Conservation (phyloP, 2,888 invertebrate genomes). For the Nudaria mundana region DNA sequence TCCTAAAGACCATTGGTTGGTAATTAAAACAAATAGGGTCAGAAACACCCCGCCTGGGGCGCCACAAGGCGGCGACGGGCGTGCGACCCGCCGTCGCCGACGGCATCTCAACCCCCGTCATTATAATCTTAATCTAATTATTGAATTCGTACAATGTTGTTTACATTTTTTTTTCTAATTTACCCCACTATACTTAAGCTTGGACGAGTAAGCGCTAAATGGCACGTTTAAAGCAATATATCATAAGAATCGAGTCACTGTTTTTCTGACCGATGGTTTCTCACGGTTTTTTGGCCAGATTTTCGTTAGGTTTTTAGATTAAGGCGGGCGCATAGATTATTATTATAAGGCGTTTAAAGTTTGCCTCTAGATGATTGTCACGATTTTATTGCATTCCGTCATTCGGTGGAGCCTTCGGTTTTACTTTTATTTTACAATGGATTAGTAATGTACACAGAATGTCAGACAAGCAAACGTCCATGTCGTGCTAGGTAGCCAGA, state of each 20-base stretch:
- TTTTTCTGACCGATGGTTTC: slow-evolving; percentile 57
- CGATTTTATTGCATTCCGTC: slow-evolving; percentile 55
- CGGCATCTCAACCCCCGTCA: slow-evolving; percentile 62
- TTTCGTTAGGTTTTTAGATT: slow-evolving; percentile 48
- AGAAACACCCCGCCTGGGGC: slow-evolving; percentile 73
- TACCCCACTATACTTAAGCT: slow-evolving; percentile 76
- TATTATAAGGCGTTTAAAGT: slow-evolving; percentile 41
- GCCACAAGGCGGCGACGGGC: slow-evolving; percentile 67
- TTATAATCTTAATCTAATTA: slow-evolving; percentile 81
- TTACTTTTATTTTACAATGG: slow-evolving; percentile 4
- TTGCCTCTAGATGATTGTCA: slow-evolving; percentile 73
- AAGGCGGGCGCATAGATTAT: slow-evolving; percentile 50
- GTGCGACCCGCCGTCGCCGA: slow-evolving; percentile 72
- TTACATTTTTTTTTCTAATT: slow-evolving; percentile 79
- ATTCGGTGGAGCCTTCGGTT: slow-evolving; percentile 15
- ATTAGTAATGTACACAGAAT: no score
- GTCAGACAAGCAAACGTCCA: no score
- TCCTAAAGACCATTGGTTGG: slow-evolving; percentile 72
- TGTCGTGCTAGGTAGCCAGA: no score
- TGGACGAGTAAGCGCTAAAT: slow-evolving; percentile 79
- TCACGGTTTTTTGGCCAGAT: slow-evolving; percentile 64
- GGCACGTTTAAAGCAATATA: slow-evolving; percentile 79
- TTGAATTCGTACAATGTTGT: slow-evolving; percentile 80
- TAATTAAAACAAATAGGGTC: slow-evolving; percentile 82
- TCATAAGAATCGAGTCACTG: slow-evolving; percentile 74